These are phyloP conservation scores for Apamea monoglypha DNA, from an alignment of 2,888 invertebrate species.

Conservation along the genomic window DNA sequence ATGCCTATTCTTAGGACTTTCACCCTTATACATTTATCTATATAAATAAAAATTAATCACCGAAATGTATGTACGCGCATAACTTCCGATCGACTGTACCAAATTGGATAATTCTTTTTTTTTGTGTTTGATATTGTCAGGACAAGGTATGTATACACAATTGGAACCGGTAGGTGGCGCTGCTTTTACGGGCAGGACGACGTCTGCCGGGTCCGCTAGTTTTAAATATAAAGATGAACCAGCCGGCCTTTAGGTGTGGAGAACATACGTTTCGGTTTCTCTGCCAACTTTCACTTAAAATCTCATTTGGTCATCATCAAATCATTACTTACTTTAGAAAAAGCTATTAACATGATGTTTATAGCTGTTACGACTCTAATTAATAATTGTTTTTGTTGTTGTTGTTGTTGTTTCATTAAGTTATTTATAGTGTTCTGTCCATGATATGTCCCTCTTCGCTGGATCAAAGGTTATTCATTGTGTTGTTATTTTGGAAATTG, in stretches of 20 bases:
- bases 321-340: slow-evolving; percentile 40
- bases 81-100: no score
- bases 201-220: no score
- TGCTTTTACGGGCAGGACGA: no score
- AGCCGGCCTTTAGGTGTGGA: neutral
- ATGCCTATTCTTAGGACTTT: neutral
- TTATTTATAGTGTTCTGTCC: neutral
- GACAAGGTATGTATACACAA: no score
- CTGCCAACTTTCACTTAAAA: slow-evolving; percentile 41
- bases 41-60: no score
- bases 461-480: neutral
- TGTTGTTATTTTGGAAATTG: no score
- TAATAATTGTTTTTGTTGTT: neutral
- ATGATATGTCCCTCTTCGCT: neutral
- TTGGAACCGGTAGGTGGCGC: no score
- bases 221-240: neutral
- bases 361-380: slow-evolving; percentile 11
- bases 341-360: slow-evolving; percentile 14
- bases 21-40: neutral
- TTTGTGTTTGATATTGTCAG: no score
- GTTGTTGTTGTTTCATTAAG: neutral
- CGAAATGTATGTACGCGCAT: no score
- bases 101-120: no score
- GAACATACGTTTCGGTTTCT: slow-evolving; percentile 30
- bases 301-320: slow-evolving; percentile 36